Conservation (phyloP, 1,140 invertebrate genomes). For the Drosophila teissieri region DNA sequence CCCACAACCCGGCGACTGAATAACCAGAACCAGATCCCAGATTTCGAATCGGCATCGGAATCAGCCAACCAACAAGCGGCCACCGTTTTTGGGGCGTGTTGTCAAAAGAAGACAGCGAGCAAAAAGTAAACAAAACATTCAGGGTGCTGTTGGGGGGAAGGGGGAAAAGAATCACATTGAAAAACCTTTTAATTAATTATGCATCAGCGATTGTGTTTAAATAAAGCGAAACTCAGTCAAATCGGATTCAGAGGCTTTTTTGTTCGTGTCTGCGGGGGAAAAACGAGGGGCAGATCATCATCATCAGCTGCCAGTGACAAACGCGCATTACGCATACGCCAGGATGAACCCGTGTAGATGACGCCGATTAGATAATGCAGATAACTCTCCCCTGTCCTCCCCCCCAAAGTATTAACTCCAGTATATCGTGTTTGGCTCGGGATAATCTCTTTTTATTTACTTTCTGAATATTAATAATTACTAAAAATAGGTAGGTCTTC, state of each 20-base stretch:
- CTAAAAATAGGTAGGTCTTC: no score
- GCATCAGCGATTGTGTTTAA: constrained; percentile 81
- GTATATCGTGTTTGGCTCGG: constrained; percentile 1
- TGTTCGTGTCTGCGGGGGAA: constrained; percentile 10
- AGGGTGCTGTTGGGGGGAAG: not conserved
- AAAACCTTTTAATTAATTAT: constrained; percentile 82
- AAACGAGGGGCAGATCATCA: constrained; percentile 10
- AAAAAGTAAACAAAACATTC: constrained; percentile 47
- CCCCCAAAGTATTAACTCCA: constrained; percentile 23
- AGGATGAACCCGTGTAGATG: constrained; percentile 37
- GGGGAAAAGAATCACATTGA: constrained; percentile 34
- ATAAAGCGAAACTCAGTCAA: constrained; percentile 68
- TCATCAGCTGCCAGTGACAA: constrained; percentile 51
- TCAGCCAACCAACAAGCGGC: constrained; percentile 51
- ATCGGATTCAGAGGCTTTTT: constrained; percentile 47
- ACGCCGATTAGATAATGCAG: constrained; percentile 29
- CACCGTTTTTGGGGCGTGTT: constrained; percentile 72
- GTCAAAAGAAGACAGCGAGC: constrained; percentile 45
- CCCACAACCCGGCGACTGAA: constrained; percentile 39
- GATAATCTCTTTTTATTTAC: constrained; percentile 15
- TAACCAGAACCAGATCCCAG: constrained; percentile 29
- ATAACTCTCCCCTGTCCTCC: constrained; percentile 8
- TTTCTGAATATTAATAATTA: constrained; percentile 13
- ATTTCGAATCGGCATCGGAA: constrained; percentile 25
- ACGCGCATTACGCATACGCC: constrained; percentile 57